phyloP scores from a whole-genome alignment of 1,140 invertebrate genomes.

The Drosophila repletoides region DNA sequence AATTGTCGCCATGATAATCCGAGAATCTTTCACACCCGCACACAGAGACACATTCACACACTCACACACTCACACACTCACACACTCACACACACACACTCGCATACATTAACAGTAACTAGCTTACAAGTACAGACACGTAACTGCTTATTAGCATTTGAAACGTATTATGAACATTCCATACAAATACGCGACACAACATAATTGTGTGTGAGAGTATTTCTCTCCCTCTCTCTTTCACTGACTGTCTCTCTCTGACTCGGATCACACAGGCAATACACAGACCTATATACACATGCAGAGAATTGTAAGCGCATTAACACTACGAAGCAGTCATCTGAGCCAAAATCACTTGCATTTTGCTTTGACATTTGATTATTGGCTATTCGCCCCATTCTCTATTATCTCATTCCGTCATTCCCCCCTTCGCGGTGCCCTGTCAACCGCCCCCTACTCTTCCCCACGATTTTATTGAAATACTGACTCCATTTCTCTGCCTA shows the following conservation, averaged over 20 bases:
- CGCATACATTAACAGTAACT: background rate
- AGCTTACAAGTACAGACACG: conserved; percentile 32
- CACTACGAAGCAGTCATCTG: conserved; percentile 10
- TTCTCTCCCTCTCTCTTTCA: no score
- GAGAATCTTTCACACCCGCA: background rate
- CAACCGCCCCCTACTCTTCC: background rate
- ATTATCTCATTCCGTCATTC: no score
- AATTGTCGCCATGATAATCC: conserved; percentile 5
- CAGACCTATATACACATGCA: background rate
- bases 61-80: conserved; percentile 1
- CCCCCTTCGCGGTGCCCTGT: no score
- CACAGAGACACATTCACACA: background rate
- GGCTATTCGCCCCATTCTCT: background rate
- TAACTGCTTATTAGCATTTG: conserved; percentile 75
- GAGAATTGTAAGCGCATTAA: conserved; percentile 25
- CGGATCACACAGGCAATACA: background rate
- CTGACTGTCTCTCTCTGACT: background rate
- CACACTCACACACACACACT: conserved; percentile 12
- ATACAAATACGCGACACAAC: conserved; percentile 24
- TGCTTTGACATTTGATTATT: conserved; percentile 41
- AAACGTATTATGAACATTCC: conserved; percentile 68
- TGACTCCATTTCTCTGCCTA: background rate
- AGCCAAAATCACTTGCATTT: conserved; percentile 27
- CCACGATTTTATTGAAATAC: conserved; percentile 23
- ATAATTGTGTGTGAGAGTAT: background rate